These are phyloP conservation scores for Psilopogon haemacephalus DNA, from an alignment of 2,113 vertebrate species.

Conservation along the genomic window DNA sequence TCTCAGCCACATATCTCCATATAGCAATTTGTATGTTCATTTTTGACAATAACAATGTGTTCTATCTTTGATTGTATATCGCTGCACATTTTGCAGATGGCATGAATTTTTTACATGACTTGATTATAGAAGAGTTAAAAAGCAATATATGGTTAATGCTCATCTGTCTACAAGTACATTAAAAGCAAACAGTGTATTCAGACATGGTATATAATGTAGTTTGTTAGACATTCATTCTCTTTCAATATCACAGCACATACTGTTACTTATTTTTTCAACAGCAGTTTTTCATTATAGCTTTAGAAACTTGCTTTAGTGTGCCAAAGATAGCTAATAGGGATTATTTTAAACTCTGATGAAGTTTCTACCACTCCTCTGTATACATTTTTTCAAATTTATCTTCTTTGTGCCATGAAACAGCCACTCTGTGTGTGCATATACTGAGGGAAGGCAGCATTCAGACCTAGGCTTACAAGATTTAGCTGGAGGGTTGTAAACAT, in stretches of 20 bases:
- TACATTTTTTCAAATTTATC: background rate
- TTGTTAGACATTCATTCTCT: background rate
- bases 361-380: background rate
- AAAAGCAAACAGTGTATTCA: background rate
- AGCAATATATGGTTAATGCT: background rate
- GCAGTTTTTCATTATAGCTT: background rate
- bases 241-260: background rate
- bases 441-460: background rate
- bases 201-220: background rate
- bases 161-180: background rate
- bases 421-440: background rate
- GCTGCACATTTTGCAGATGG: background rate
- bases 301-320: background rate
- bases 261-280: background rate
- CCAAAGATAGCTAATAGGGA: background rate
- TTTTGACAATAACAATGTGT: background rate
- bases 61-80: background rate
- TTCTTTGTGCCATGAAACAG: background rate
- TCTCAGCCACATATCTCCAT: background rate
- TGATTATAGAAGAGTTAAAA: background rate
- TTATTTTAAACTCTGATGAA: background rate
- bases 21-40: background rate
- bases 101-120: background rate
- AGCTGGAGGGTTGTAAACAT: conserved; percentile 16
- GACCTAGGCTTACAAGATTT: background rate